Evolutionary conservation across 1,140 invertebrate species (phyloP), one percentile per base, ranked within the genome.

Genomic region (Drosophila ogumai): DNA sequence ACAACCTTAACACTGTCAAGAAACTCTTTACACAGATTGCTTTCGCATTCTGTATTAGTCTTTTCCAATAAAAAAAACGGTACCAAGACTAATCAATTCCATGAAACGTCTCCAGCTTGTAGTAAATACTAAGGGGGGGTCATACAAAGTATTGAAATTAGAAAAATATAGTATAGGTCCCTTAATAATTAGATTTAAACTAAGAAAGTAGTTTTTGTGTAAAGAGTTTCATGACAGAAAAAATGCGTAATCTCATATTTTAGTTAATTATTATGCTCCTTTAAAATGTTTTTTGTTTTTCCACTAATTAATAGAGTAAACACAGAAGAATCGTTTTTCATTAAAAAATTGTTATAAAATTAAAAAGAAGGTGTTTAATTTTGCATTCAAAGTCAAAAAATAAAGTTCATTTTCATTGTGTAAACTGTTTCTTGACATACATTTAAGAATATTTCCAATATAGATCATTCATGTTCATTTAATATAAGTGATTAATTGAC

Each of bases 1-100:
- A 31, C 25, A 50, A n/a, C 17, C n/a, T 50, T 31, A 50, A 28
- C n/a, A 17, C 25, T 50, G 47, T 50, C 47, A 31, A 50, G 47
- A 50, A 47, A 47, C 13, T 47, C 22, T 47, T 47, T 25, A 47
- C 44, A 47, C 44, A 15, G 13, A 8, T 47, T 4, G 44, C 44
- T 25, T 25, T 47, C 3, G 2, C 12, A 13, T 8, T 25, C 43
- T 25, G 22, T 15, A 15, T 25, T 22, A 19, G 13, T 25, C 12
- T 22, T 13, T 25, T 22, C 12, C 1, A 10, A 13, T 12, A 13
- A 46, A 46, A 41, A 41, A 44, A 13, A 22, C 22, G 22, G 22
- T 28, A 28, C 25, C 25, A 28, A 28, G 6, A 28, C 6, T 6
- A 28, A 28, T 28, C 25, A 28, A 28, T 6, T 28, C 25, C 25